Evolutionary conservation across 2,113 vertebrate species (phyloP).

Genomic region (Muntiacus reevesi): DNA sequence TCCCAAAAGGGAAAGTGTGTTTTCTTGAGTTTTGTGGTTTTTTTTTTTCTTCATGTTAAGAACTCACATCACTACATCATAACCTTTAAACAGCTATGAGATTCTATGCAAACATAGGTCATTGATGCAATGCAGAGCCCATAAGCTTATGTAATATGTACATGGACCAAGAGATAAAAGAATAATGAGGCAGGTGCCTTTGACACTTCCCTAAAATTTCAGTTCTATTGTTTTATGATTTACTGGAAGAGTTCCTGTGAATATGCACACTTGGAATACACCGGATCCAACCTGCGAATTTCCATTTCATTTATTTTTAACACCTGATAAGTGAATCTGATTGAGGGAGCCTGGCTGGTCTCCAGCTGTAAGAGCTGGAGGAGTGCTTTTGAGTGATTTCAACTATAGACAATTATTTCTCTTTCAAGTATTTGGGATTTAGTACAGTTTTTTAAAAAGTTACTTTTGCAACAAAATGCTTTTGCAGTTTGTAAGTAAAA

Average conservation of each 20-base stretch:
- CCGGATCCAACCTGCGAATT: not conserved
- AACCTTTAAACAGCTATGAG: not conserved
- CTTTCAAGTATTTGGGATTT: slow-evolving; percentile 6
- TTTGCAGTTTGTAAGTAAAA: not conserved
- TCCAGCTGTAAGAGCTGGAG: not conserved
- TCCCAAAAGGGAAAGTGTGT: not conserved
- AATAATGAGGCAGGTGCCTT: not conserved
- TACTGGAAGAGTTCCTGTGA: slow-evolving; percentile 12
- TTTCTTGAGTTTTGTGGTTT: not conserved
- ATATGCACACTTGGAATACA: not conserved
- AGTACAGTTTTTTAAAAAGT: not conserved
- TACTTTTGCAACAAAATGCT: not conserved
- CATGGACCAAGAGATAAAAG: not conserved
- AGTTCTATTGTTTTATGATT: slow-evolving; percentile 9
- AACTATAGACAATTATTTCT: not conserved
- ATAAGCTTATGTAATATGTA: not conserved
- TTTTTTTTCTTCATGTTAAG: not conserved
- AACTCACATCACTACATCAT: not conserved
- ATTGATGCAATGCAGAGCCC: not conserved
- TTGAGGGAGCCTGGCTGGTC: not conserved
- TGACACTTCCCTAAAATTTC: slow-evolving; percentile 31
- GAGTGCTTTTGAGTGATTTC: not conserved
- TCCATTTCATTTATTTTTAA: slow-evolving; percentile 23
- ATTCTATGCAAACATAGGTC: not conserved
- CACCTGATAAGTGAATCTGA: slow-evolving; percentile 30